Evolutionary conservation across 2,113 vertebrate genomes (phyloP), one percentile per base, ranked within the genome.

Genomic region (Sakesphorus luctuosus): DNA sequence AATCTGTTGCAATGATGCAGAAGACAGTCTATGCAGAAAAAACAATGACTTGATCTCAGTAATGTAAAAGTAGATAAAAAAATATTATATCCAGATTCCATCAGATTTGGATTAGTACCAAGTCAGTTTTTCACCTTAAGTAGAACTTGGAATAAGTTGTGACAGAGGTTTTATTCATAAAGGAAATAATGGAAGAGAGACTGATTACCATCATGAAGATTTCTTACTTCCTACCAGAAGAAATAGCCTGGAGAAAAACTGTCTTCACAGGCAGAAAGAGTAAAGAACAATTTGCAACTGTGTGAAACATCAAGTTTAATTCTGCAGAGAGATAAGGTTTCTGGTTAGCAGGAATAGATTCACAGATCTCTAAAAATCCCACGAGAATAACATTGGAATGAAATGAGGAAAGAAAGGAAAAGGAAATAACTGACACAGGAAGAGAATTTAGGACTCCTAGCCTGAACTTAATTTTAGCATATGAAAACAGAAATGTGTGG

Each of bases 11-110:
- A 73, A 20, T 61, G 13, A 61, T 7, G 50, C 8, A 50, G 20
- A 87, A 71, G 61, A 71, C 21, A 82, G 3, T 25, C 23, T 40
- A 19, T 47, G 20, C 17, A 74, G 31, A 56, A 36, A 62, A 69
- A 56, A 43, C 7, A 16, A 10, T 7, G 1, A 11, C 24, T 49
- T 87, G 7, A 58, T 3, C 10, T 91, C 33, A 52, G n/a, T 81
- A 89, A 72, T 40, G 2, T 35, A 74, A 73, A 94, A 43, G 18
- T 13, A 21, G 21, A 8, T 4, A 14, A 52, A 74, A 61, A 31
- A 29, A 18, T 5, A 10, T 5, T 20, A 50, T 11, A 3, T 9
- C 29, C 0, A 0, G 9, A 56, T 83, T 79, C 9, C 6, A 33
- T 83, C 29, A 44, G 24, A 43, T 31, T 82, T 74, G 31, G 33